Conservation (phyloP, 2,888 invertebrate species). For the Meiosimyza decipiens region DNA sequence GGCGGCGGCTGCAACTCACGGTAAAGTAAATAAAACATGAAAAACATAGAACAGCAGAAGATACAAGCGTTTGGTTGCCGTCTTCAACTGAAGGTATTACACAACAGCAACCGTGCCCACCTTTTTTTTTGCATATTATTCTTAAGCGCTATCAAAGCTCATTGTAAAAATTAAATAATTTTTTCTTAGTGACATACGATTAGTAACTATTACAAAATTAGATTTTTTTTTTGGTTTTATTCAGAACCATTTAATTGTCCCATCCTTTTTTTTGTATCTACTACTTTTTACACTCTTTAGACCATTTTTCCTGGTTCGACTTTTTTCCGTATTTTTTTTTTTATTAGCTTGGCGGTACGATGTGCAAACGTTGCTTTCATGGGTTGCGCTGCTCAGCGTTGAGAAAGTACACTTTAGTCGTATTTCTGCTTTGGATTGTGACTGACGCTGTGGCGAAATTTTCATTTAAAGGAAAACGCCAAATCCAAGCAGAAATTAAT, state of each 20-base stretch:
- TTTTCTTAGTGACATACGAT: not conserved
- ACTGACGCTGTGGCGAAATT: constrained; percentile 43
- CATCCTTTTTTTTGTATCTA: no score
- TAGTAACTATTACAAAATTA: not conserved
- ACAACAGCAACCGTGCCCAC: no score
- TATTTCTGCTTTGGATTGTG: constrained; percentile 63
- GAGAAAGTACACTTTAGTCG: constrained; percentile 55
- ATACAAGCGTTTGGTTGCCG: no score
- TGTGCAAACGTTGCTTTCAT: constrained; percentile 8
- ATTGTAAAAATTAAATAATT: not conserved
- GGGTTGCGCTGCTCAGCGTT: constrained; percentile 57
- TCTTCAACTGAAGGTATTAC: no score
- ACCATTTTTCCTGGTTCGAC: not conserved
- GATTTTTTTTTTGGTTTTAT: not conserved
- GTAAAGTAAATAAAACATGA: no score
- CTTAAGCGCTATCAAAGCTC: no score
- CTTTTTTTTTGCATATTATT: no score
- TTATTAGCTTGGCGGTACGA: constrained; percentile 30
- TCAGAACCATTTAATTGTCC: not conserved
- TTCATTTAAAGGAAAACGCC: no score
- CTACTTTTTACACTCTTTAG: not conserved
- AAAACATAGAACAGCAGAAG: no score
- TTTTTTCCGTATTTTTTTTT: constrained; percentile 15
- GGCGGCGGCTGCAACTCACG: no score
- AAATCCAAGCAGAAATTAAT: no score